Conservation (phyloP, 2,888 invertebrate genomes). For the Papilio protenor region DNA sequence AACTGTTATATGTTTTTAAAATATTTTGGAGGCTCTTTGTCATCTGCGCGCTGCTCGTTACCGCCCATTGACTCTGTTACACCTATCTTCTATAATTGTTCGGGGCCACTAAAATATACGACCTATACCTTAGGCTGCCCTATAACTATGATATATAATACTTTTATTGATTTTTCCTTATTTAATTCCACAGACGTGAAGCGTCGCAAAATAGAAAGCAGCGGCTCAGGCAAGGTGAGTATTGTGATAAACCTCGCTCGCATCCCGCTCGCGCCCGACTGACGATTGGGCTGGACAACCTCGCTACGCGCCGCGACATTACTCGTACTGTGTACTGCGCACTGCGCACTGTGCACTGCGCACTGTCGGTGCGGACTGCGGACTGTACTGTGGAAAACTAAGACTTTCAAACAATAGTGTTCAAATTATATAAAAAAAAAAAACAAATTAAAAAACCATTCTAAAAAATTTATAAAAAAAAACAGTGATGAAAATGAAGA, state of each 20-base stretch:
- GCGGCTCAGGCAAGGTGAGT: conserved; percentile 92
- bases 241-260: conserved; percentile 81
- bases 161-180: background rate
- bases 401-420: conserved; percentile 23
- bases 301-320: conserved; percentile 44
- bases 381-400: conserved; percentile 35
- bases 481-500: background rate
- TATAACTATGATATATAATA: background rate
- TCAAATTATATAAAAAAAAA: no score
- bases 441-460: conserved; percentile 9
- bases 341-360: conserved; percentile 43
- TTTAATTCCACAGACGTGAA: conserved; percentile 86
- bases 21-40: no score
- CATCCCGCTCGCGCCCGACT: conserved; percentile 79
- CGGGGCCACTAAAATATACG: no score
- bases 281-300: conserved; percentile 85
- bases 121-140: background rate
- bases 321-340: conserved; percentile 28
- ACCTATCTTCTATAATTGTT: background rate
- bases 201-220: conserved; percentile 92
- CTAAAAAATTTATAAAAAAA: background rate
- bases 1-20: no score
- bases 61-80: no score
- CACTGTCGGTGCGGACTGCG: conserved; percentile 34
- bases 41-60: no score